Conservation (phyloP, 2,888 invertebrate genomes). For the Philaethria dido region DNA sequence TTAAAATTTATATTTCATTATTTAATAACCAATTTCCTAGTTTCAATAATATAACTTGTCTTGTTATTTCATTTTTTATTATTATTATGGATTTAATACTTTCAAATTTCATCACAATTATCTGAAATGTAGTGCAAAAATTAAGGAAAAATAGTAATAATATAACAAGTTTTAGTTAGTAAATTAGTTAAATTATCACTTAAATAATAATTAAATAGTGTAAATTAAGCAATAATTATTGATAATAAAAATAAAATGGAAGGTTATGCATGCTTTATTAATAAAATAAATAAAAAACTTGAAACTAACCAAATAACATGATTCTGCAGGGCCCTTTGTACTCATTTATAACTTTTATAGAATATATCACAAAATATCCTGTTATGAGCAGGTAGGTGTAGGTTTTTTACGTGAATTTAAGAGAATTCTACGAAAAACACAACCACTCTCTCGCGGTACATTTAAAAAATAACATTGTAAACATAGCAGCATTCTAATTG, state of each 20-base stretch:
- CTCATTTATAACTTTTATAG: conserved; percentile 9
- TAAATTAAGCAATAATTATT: background rate
- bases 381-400: background rate
- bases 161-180: background rate
- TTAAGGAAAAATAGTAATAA: background rate
- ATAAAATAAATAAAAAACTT: background rate
- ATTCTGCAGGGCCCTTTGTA: background rate
- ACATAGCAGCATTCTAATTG: background rate
- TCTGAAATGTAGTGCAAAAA: background rate
- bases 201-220: background rate
- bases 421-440: conserved; percentile 5
- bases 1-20: too few relatives aligned
- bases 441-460: conserved; percentile 4
- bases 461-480: conserved; percentile 10
- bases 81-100: too few relatives aligned
- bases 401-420: background rate
- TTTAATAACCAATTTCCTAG: background rate
- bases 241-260: background rate
- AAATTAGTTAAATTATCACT: background rate
- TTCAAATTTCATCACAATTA: background rate
- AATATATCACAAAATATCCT: background rate
- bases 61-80: background rate
- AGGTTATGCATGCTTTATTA: conserved; percentile 5
- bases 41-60: background rate
- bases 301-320: conserved; percentile 14